A percentile compares a stretch with the other conserved stretches of the same genome.
These are phyloP conservation scores for Dasysyrphus tricinctus DNA, from an alignment of 2,888 invertebrate genomes.

Conservation along the genomic window DNA sequence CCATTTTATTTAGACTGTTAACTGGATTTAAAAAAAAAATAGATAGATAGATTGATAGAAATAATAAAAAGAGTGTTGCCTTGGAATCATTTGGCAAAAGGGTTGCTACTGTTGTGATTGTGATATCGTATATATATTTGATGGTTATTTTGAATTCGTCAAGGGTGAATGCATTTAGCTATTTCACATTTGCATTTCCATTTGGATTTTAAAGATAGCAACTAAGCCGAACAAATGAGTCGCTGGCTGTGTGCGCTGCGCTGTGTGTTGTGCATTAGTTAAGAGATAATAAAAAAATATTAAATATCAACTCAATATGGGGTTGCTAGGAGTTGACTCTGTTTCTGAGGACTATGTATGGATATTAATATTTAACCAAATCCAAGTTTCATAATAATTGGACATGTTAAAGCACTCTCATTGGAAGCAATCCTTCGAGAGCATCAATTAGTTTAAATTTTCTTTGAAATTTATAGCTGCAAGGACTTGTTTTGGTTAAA, in stretches of 20 bases:
- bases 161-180: constrained; percentile 36
- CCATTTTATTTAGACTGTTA: constrained; percentile 63
- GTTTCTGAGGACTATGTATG: background rate
- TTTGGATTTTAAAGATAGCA: constrained; percentile 20
- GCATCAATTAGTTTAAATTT: constrained; percentile 9
- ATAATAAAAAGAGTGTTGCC: constrained; percentile 50
- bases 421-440: background rate
- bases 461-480: background rate
- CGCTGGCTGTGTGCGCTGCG: background rate
- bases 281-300: constrained; percentile 5
- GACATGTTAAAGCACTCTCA: constrained; percentile 15
- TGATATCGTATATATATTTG: background rate
- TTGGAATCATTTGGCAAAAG: constrained; percentile 52
- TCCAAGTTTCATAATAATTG: constrained; percentile 15
- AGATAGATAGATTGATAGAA: constrained; percentile 14
- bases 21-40: constrained; percentile 61
- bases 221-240: constrained; percentile 34
- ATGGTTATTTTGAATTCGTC: constrained; percentile 34
- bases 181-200: constrained; percentile 25
- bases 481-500: background rate
- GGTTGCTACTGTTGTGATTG: constrained; percentile 43
- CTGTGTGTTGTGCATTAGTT: background rate
- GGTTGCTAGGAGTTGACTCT: background rate
- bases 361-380: background rate
- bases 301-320: background rate